Evolutionary conservation across 2,113 vertebrate species (phyloP).

Genomic region (Canis aureus): DNA sequence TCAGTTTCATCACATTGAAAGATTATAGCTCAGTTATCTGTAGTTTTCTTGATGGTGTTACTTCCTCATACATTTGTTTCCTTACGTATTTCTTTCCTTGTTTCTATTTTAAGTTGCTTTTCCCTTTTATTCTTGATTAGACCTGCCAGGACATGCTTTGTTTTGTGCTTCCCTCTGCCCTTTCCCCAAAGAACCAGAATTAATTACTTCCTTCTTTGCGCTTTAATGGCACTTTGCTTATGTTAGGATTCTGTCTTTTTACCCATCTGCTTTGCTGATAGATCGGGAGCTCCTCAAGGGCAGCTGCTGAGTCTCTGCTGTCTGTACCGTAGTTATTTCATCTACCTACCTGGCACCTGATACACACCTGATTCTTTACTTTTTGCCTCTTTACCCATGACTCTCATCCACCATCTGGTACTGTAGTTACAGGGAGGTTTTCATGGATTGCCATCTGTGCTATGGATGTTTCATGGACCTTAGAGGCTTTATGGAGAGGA

Average conservation of each 20-base stretch:
- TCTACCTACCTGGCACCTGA: not conserved
- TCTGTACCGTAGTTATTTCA: not conserved
- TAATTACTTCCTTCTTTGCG: not conserved
- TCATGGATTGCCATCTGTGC: not conserved
- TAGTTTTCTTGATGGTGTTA: not conserved
- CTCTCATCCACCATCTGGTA: not conserved
- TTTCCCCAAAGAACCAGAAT: not conserved
- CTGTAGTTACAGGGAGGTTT: not conserved
- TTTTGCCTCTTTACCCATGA: not conserved
- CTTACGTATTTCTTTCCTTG: not conserved
- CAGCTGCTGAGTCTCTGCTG: not conserved
- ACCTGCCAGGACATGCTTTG: not conserved
- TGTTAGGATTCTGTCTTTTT: not conserved
- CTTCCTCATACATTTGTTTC: not conserved
- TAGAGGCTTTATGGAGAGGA: not conserved
- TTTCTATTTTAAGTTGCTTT: not conserved
- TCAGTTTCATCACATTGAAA: not conserved
- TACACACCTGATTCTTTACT: not conserved
- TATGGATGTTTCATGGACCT: not conserved
- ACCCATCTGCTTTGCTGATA: not conserved
- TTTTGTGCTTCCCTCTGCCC: not conserved
- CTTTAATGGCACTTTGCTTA: not conserved
- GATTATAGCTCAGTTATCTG: not conserved
- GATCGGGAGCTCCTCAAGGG: not conserved
- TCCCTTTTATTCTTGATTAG: constrained; percentile 17